Percentiles rank a stretch among this genome's conserved stretches.
Conservation (phyloP, 2,888 invertebrate species). For the Apamea monoglypha region DNA sequence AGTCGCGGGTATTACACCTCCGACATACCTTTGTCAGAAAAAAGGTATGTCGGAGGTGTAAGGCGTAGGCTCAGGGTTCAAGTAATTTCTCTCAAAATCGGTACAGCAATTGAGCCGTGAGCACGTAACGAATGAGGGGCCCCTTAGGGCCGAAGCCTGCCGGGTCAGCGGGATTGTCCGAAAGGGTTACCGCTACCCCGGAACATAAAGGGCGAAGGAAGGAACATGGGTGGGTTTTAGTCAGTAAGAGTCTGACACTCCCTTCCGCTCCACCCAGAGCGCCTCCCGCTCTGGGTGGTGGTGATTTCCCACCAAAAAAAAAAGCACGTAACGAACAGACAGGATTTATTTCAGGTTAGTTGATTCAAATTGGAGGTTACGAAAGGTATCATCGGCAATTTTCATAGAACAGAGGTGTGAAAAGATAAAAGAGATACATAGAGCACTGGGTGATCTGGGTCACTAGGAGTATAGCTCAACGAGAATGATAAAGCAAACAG, state of each 20-base stretch:
- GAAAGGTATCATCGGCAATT: conserved; percentile 1
- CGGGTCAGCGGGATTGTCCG: too few species aligned
- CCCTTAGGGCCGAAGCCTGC: too few species aligned
- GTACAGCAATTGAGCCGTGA: background rate
- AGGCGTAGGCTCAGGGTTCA: background rate
- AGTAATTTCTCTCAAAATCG: background rate
- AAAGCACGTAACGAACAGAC: background rate
- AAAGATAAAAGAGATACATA: background rate
- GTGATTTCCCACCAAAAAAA: too few species aligned
- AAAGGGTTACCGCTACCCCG: too few species aligned
- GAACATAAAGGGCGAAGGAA: too few species aligned
- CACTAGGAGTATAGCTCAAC: background rate
- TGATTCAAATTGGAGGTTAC: background rate
- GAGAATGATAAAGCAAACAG: background rate
- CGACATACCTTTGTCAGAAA: background rate
- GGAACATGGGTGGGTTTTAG: too few species aligned
- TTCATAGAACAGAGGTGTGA: background rate
- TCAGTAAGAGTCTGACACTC: too few species aligned
- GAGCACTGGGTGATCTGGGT: background rate
- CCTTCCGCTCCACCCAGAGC: too few species aligned
- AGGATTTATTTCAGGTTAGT: background rate
- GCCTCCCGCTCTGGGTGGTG: too few species aligned
- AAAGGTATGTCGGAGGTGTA: background rate
- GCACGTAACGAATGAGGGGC: background rate
- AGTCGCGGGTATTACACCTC: background rate